Conservation (phyloP, 2,888 invertebrate species). For the Pachycephus smyrnensis region DNA sequence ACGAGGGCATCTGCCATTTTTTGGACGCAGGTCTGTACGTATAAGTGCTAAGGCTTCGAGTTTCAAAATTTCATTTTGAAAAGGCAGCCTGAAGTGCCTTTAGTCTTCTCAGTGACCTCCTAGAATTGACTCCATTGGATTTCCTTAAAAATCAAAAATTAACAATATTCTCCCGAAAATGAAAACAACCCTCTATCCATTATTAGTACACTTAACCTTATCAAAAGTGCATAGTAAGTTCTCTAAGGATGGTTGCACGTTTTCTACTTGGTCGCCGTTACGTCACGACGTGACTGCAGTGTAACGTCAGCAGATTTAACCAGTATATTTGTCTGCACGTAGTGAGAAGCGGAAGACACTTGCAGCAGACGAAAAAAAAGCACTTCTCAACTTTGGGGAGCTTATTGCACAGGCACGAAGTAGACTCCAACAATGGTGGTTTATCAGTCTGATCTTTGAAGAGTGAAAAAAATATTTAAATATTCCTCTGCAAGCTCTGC, state of each 20-base stretch:
- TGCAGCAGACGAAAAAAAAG: neutral
- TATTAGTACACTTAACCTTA: neutral
- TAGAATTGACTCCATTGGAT: neutral
- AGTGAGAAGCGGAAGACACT: neutral
- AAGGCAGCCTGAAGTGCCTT: neutral
- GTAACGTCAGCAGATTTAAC: neutral
- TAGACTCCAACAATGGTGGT: neutral
- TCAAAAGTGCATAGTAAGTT: neutral
- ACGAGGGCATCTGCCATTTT: conserved; percentile 8
- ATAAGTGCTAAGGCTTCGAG: neutral
- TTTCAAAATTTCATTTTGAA: neutral
- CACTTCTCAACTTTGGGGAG: neutral
- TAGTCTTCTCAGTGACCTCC: neutral
- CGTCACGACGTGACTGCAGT: neutral
- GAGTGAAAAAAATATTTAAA: neutral
- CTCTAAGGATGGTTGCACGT: neutral
- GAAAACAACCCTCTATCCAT: neutral
- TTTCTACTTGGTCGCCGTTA: neutral
- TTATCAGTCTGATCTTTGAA: neutral
- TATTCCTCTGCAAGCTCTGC: neutral
- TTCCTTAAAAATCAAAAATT: neutral
- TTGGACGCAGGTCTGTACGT: neutral
- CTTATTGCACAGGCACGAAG: neutral
- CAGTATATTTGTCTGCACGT: neutral
- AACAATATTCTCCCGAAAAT: neutral